Percentiles rank a stretch among this genome's conserved stretches.
phyloP scores from a whole-genome alignment of 1,140 invertebrate species.

The Drosophila neocordata region DNA sequence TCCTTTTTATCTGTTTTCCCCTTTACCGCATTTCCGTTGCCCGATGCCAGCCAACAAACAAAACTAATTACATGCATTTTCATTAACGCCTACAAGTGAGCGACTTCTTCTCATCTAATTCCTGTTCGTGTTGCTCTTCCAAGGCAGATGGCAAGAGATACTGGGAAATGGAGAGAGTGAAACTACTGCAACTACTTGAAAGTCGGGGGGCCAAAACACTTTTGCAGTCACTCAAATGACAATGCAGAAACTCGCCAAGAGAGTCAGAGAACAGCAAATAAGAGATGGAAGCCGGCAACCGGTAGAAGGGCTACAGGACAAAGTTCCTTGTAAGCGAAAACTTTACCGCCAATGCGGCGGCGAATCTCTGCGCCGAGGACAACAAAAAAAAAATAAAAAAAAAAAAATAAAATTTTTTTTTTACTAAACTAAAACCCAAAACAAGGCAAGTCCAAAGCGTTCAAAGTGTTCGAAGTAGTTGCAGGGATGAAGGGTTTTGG shows the following conservation, averaged over 20 bases:
- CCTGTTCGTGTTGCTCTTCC: conserved; percentile 6
- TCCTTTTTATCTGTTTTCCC: too few species aligned
- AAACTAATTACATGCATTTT: conserved; percentile 81
- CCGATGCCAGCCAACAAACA: conserved; percentile 65
- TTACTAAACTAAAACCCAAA: conserved; percentile 62
- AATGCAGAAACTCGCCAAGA: conserved; percentile 40
- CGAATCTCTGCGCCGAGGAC: conserved; percentile 57
- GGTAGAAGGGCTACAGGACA: conserved; percentile 37
- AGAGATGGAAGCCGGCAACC: neutral
- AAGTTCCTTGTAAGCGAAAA: conserved; percentile 69
- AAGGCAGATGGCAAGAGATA: neutral
- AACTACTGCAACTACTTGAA: conserved; percentile 65
- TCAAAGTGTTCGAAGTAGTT: conserved; percentile 9
- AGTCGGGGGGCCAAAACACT: conserved; percentile 75
- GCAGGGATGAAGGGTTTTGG: too few species aligned
- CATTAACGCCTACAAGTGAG: conserved; percentile 74
- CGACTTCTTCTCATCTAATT: conserved; percentile 7
- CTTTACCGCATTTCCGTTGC: conserved; percentile 53
- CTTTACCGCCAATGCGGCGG: conserved; percentile 78
- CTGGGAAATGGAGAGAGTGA: conserved; percentile 14
- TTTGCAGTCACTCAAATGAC: conserved; percentile 73
- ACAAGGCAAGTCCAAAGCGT: conserved; percentile 33
- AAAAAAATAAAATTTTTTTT: conserved; percentile 31
- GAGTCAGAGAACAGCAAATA: conserved; percentile 13
- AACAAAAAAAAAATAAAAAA: conserved; percentile 39